A percentile compares a stretch with the other conserved stretches of the same genome.
Evolutionary conservation across 2,113 vertebrate genomes (phyloP).

Genomic region (Carassius auratus): DNA sequence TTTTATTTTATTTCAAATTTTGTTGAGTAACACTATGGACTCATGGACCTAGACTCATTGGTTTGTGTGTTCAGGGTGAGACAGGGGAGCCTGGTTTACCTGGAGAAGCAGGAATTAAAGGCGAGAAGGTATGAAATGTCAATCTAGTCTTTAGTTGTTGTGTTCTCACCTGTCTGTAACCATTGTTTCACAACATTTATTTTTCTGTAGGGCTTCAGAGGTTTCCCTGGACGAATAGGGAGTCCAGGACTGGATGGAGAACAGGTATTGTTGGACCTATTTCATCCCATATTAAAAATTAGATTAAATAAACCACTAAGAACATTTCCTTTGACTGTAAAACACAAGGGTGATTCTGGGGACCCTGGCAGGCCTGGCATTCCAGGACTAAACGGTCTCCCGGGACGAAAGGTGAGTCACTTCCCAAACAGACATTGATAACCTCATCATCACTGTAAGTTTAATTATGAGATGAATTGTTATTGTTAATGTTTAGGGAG

Average conservation of each 20-base stretch:
- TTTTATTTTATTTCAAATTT: neutral
- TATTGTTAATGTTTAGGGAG: conserved; percentile 70
- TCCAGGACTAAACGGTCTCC: conserved; percentile 74
- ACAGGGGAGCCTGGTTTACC: conserved; percentile 76
- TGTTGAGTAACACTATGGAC: neutral
- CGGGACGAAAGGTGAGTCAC: conserved; percentile 78
- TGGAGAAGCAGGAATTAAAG: conserved; percentile 78
- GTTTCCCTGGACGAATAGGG: conserved; percentile 77
- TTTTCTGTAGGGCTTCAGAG: conserved; percentile 76
- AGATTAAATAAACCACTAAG: neutral
- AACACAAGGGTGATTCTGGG: conserved; percentile 79
- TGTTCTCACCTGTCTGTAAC: neutral
- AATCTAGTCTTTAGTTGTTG: neutral
- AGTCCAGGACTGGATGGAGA: conserved; percentile 73
- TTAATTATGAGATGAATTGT: neutral
- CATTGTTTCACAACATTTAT: neutral
- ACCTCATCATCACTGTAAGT: neutral
- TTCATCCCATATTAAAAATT: neutral
- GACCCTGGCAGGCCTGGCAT: conserved; percentile 75
- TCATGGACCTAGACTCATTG: neutral
- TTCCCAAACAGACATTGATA: neutral
- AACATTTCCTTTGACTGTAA: conserved; percentile 29
- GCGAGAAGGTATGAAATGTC: conserved; percentile 77
- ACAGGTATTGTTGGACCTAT: conserved; percentile 69
- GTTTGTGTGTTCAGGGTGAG: conserved; percentile 72